A percentile compares a stretch with the other conserved stretches of the same genome.
Evolutionary conservation across 2,113 vertebrate genomes (phyloP).

Genomic region (Azemiops feae): DNA sequence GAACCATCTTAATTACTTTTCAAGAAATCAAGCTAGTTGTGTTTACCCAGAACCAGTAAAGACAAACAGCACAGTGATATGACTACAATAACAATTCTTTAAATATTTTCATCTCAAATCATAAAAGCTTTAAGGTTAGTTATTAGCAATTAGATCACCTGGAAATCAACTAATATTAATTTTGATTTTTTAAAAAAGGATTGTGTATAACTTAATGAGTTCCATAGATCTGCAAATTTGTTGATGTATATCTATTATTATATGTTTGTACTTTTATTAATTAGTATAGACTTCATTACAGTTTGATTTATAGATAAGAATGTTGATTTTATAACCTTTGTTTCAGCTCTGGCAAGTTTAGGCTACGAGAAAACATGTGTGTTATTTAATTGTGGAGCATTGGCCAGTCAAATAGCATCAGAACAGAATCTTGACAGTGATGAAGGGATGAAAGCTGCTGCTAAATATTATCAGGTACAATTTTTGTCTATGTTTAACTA

Average conservation of each 20-base stretch:
- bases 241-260: not conserved
- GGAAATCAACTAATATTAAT: not conserved
- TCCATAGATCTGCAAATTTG: not conserved
- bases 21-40: not conserved
- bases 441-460: slow-evolving; percentile 91
- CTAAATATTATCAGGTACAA: slow-evolving; percentile 93
- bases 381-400: slow-evolving; percentile 91
- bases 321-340: not conserved
- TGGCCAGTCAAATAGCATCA: slow-evolving; percentile 96
- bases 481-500: not conserved
- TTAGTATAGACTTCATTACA: not conserved
- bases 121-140: not conserved
- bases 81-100: not conserved
- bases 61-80: not conserved
- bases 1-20: not conserved
- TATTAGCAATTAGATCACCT: not conserved
- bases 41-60: not conserved
- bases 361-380: slow-evolving; percentile 98
- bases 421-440: slow-evolving; percentile 97
- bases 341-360: slow-evolving; percentile 89
- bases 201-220: not conserved
- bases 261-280: not conserved
- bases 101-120: not conserved
- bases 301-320: not conserved
- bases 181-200: not conserved